A percentile compares a stretch with the other conserved stretches of the same genome.
These are phyloP conservation scores for Chamaea fasciata DNA, from an alignment of 2,113 vertebrate genomes.

Conservation along the genomic window DNA sequence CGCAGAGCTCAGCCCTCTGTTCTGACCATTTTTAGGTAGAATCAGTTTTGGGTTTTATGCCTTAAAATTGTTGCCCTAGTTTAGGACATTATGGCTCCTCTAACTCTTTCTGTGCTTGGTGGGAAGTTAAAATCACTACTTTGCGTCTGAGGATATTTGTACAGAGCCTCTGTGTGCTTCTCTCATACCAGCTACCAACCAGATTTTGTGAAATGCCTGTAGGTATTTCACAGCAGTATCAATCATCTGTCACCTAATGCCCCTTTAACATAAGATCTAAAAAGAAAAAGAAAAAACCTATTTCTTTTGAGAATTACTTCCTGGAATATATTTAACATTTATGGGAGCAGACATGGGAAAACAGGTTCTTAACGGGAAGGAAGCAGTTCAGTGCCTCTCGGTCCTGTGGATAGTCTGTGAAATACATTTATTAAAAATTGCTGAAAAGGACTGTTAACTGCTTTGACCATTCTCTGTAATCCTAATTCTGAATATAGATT, in stretches of 20 bases:
- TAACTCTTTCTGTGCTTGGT: background rate
- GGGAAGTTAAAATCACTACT: background rate
- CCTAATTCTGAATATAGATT: background rate
- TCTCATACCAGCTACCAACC: background rate
- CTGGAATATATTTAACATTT: background rate
- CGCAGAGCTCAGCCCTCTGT: background rate
- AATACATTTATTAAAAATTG: background rate
- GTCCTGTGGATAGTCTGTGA: background rate
- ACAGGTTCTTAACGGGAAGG: background rate
- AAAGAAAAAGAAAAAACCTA: background rate
- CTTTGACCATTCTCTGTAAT: background rate
- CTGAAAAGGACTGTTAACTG: background rate
- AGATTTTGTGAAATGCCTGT: background rate
- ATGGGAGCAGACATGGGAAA: background rate
- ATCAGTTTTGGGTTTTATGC: background rate
- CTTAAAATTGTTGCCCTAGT: background rate
- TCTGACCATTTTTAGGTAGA: background rate
- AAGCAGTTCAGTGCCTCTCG: background rate
- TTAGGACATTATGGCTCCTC: background rate
- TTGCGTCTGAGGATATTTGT: background rate
- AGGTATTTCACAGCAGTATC: background rate
- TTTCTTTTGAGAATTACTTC: background rate
- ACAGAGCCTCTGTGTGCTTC: background rate
- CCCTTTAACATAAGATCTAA: background rate
- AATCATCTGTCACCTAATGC: background rate